These are phyloP conservation scores for Dimorphilus gyrociliatus DNA, from an alignment of 2,888 invertebrate genomes.

Conservation along the genomic window DNA sequence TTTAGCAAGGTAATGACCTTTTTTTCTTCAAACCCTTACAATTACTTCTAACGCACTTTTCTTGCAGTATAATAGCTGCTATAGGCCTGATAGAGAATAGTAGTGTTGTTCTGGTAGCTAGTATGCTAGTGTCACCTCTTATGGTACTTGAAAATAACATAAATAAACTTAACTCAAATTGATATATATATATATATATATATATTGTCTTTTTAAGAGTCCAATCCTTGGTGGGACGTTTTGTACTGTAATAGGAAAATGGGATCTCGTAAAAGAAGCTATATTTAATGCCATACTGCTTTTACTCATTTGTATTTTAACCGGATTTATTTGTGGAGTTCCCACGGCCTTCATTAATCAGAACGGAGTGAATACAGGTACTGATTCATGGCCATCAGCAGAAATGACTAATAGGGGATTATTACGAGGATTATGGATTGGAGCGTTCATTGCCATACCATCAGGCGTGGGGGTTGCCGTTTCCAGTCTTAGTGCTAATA, in stretches of 20 bases:
- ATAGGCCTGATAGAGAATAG: slow-evolving; percentile 58
- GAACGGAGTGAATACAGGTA: too few species aligned
- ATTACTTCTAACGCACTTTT: too few species aligned
- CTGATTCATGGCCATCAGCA: slow-evolving; percentile 10
- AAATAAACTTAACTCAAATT: not conserved
- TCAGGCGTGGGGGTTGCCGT: slow-evolving; percentile 62
- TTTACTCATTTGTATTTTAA: slow-evolving; percentile 47
- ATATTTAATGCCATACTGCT: slow-evolving; percentile 52
- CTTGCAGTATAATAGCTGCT: slow-evolving; percentile 52
- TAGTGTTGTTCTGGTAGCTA: slow-evolving; percentile 55
- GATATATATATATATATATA: slow-evolving; percentile 1
- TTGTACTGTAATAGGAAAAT: slow-evolving; percentile 53
- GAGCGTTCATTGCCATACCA: slow-evolving; percentile 55
- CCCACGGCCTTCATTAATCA: too few species aligned
- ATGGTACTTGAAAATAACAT: slow-evolving; percentile 44
- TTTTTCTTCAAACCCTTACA: too few species aligned
- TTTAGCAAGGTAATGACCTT: slow-evolving; percentile 55
- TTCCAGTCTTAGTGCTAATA: slow-evolving; percentile 59
- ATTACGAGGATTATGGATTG: slow-evolving; percentile 51
- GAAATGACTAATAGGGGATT: slow-evolving; percentile 41
- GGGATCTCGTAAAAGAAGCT: slow-evolving; percentile 48
- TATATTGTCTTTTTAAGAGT: slow-evolving; percentile 41
- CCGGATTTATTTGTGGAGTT: slow-evolving; percentile 37
- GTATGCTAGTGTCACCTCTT: slow-evolving; percentile 62
- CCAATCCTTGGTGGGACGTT: slow-evolving; percentile 61